phyloP scores from a whole-genome alignment of 2,113 vertebrate genomes.

The Pardalotus punctatus region DNA sequence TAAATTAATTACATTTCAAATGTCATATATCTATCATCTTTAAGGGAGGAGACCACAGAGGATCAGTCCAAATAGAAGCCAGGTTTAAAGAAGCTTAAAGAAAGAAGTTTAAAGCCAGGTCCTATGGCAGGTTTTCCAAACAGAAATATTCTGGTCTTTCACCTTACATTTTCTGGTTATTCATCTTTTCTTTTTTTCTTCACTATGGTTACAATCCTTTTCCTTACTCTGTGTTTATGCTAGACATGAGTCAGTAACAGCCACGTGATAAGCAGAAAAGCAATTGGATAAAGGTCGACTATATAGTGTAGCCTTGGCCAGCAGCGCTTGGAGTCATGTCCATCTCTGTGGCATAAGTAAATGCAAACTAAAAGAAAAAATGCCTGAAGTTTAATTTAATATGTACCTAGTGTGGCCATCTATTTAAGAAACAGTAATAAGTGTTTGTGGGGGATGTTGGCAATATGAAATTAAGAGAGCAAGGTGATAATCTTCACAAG shows the following conservation, averaged over 20 bases:
- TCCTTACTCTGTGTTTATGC: background rate
- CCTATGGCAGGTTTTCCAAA: background rate
- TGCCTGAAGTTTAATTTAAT: background rate
- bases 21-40: constrained; percentile 51
- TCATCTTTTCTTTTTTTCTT: background rate
- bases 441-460: background rate
- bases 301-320: background rate
- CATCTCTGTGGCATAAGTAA: background rate
- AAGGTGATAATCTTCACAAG: background rate
- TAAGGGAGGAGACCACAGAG: constrained; percentile 39
- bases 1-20: constrained; percentile 32
- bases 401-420: background rate
- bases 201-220: background rate
- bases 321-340: background rate
- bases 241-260: background rate
- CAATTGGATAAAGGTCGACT: background rate
- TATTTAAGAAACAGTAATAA: background rate
- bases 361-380: background rate
- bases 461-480: background rate
- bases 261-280: background rate
- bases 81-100: constrained; percentile 32
- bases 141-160: constrained; percentile 8
- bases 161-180: background rate
- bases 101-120: constrained; percentile 21
- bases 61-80: constrained; percentile 41